Evolutionary conservation across 2,797 vertebrate species (phyloP), one percentile per base, ranked within the genome.

Genomic region (Arnoldichthys spilopterus): DNA sequence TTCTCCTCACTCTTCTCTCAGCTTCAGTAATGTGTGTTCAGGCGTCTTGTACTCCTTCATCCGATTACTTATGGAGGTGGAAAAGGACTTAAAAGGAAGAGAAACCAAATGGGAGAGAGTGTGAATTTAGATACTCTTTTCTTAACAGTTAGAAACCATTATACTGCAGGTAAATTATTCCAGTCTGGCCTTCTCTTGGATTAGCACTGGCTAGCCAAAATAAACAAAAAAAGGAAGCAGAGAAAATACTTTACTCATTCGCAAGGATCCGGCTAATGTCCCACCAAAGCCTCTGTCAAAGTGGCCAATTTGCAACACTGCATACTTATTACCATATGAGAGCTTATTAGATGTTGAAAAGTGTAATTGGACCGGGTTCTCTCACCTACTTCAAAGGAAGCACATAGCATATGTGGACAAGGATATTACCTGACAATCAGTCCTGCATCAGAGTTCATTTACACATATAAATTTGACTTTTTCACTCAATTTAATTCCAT

Each of bases 211-310:
- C 70, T 1, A 58, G 90, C 91, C 92, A 92, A 93, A 88, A 87
- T 90, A 90, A 93, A 92, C 89, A 91, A 0, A 6, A 47, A 62
- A 79, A 81, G 84, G 83, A 89, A 88, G 86, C 81, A 70, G 84
- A 81, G 87, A 88, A 90, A 91, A 51, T 24, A 83, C 85, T 88
- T 89, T 79, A 76, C 89, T 90, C 86, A 67, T 90, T 93, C 73
- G 77, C 90, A 90, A 85, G 79, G 67, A 58, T 83, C 72, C 88
- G 82, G 72, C 87, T 90, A 91, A 91, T 87, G 76, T 85, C 80
- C 76, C 67, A 22, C 34, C 79, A 82, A 85, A 89, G 86, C 83
- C 85, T 80, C 81, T 88, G 88, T 87, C 81, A 74, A 83, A 82
- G 81, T 73, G 63, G 80, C 83, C 59, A 59, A 28, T 87, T 85